Evolutionary conservation across 2,113 vertebrate species (phyloP).

Genomic region (Crocuta crocuta): DNA sequence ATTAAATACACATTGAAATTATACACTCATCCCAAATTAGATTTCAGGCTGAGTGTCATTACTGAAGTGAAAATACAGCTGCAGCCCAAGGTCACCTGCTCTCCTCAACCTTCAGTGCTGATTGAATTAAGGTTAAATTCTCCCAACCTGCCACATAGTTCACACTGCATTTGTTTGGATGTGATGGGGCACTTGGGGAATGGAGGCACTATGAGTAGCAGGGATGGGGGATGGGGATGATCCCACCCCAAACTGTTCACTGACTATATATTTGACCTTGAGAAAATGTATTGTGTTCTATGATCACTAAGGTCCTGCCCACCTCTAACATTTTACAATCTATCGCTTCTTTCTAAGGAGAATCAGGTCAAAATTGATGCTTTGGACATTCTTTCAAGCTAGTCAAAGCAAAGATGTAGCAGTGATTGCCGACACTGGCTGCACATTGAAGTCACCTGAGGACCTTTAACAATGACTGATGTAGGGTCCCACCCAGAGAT

Average conservation of each 20-base stretch:
- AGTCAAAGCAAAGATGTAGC: not conserved
- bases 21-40: constrained; percentile 51
- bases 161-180: not conserved
- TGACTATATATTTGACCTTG: not conserved
- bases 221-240: rapidly evolving
- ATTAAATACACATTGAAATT: constrained; percentile 72
- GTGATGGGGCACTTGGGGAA: not conserved
- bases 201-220: no score
- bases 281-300: not conserved
- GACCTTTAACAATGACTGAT: not conserved
- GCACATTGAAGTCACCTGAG: not conserved
- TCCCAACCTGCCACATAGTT: not conserved
- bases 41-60: constrained; percentile 34
- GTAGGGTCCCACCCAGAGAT: not conserved
- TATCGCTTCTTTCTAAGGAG: not conserved
- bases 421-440: not conserved
- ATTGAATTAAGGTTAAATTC: constrained; percentile 10
- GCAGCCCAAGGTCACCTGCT: not conserved
- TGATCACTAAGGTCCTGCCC: not conserved
- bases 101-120: not conserved
- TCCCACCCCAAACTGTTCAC: not conserved
- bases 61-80: not conserved
- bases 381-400: not conserved
- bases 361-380: not conserved
- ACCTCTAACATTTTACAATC: not conserved